Conservation (phyloP, 2,888 invertebrate species). For the Seladonia tumulorum region DNA sequence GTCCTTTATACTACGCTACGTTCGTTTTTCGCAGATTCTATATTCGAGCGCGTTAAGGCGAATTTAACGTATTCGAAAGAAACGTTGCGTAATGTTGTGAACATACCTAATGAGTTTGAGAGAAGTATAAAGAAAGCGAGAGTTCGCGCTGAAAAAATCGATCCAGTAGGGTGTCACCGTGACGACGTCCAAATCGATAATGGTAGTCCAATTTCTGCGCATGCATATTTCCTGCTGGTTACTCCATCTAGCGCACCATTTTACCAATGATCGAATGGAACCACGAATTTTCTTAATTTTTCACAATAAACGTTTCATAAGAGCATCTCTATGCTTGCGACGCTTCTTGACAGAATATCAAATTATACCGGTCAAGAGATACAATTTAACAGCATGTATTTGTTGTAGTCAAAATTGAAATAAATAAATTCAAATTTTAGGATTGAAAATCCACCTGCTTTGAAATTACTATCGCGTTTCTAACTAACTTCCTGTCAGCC, state of each 20-base stretch:
- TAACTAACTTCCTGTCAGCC: not conserved
- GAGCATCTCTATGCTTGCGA: not conserved
- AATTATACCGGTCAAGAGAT: not conserved
- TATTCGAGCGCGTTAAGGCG: not conserved
- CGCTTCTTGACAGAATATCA: not conserved
- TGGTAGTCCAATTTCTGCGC: conserved; percentile 30
- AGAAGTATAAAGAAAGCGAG: not conserved
- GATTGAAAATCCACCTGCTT: not conserved
- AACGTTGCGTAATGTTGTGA: not conserved
- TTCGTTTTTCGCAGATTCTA: not conserved
- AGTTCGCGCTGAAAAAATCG: conserved; percentile 39
- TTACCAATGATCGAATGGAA: conserved; percentile 26
- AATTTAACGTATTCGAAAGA: not conserved
- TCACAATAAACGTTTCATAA: not conserved
- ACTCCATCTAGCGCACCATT: conserved; percentile 26
- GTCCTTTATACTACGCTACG: not conserved
- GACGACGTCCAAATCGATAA: conserved; percentile 51
- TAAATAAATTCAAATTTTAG: not conserved
- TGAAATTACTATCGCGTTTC: not conserved
- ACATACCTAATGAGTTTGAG: too few species aligned
- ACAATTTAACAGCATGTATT: not conserved
- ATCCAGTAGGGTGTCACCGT: conserved; percentile 26
- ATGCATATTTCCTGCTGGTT: conserved; percentile 27
- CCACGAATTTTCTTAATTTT: not conserved
- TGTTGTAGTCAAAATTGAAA: not conserved